A percentile compares a stretch with the other conserved stretches of the same genome.
These are phyloP conservation scores for Kryptopterus vitreolus DNA, from an alignment of 2,797 vertebrate genomes.

Conservation along the genomic window DNA sequence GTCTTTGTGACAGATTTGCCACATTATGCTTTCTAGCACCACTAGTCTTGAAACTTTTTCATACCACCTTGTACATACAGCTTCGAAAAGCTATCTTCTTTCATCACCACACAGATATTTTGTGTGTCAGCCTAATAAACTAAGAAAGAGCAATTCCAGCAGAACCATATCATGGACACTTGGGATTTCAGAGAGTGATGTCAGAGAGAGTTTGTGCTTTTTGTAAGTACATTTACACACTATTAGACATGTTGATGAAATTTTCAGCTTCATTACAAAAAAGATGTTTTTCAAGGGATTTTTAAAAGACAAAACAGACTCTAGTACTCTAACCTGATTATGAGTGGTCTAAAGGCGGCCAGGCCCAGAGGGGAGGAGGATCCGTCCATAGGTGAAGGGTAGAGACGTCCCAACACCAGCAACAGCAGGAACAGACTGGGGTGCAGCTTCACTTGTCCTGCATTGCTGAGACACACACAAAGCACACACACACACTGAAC, in stretches of 20 bases:
- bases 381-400: constrained; percentile 95
- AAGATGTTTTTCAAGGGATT: background rate
- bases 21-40: too few relatives aligned
- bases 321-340: constrained; percentile 81
- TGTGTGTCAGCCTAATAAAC: background rate
- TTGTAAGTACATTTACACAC: too few relatives aligned
- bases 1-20: too few relatives aligned
- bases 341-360: constrained; percentile 86
- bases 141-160: background rate
- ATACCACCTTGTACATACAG: too few relatives aligned
- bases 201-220: too few relatives aligned
- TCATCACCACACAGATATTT: background rate
- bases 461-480: constrained; percentile 63
- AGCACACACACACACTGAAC: background rate
- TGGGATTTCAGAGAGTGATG: background rate
- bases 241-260: too few relatives aligned
- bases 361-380: constrained; percentile 84
- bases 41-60: too few relatives aligned
- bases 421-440: constrained; percentile 90
- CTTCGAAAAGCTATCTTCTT: too few relatives aligned
- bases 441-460: constrained; percentile 80
- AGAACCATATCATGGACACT: background rate
- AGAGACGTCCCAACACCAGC: constrained; percentile 88
- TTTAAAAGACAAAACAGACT: background rate
- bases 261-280: too few relatives aligned